These are phyloP conservation scores for Tetragonisca angustula DNA, from an alignment of 2,888 invertebrate species.

Conservation along the genomic window DNA sequence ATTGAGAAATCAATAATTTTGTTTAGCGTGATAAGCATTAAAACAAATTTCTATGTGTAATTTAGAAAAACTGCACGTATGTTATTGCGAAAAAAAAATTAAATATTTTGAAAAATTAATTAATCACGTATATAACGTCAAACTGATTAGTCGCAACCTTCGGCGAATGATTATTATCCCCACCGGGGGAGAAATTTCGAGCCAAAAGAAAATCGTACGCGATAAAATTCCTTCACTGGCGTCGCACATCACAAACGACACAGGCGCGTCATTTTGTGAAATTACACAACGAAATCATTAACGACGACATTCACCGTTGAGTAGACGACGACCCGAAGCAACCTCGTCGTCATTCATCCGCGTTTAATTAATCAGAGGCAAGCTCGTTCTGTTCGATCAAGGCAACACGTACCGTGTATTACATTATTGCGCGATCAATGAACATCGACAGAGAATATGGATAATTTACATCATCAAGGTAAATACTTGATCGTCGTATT, in stretches of 20 bases:
- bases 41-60: no score
- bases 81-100: no score
- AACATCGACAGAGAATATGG: not conserved
- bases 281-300: not conserved
- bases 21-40: no score
- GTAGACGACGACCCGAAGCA: not conserved
- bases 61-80: no score
- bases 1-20: no score
- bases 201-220: not conserved
- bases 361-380: constrained; percentile 9
- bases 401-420: not conserved
- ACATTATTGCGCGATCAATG: not conserved
- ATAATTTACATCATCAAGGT: not conserved
- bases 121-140: not conserved
- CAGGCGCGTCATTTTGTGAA: no score
- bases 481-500: not conserved
- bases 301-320: not conserved
- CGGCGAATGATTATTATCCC: not conserved
- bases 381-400: not conserved
- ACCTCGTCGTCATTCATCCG: constrained; percentile 7
- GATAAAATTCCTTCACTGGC: not conserved
- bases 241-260: not conserved
- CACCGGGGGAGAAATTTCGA: not conserved
- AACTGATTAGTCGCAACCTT: not conserved
- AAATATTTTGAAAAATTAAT: no score